Percentiles rank a stretch among this genome's conserved stretches.
Evolutionary conservation across 2,113 vertebrate species (phyloP).

Genomic region (Pseudopodoces humilis): DNA sequence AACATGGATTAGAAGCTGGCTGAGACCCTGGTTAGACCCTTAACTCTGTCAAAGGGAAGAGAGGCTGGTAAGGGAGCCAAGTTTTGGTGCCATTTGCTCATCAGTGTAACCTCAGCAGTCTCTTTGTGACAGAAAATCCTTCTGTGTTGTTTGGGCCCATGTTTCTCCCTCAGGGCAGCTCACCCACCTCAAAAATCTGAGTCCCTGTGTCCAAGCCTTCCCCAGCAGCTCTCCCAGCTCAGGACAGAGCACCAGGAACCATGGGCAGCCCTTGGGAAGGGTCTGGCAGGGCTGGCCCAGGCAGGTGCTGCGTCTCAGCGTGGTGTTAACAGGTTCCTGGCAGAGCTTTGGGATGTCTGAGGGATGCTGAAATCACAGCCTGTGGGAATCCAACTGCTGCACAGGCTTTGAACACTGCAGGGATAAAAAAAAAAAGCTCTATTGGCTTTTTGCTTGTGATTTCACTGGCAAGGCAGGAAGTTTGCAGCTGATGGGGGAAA

Average conservation of each 20-base stretch:
- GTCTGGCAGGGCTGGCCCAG: neutral
- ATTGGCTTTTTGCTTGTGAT: neutral
- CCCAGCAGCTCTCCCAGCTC: neutral
- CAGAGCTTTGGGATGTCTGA: neutral
- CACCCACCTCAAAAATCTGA: rapidly evolving
- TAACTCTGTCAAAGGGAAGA: neutral
- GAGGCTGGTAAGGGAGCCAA: neutral
- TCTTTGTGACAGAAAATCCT: neutral
- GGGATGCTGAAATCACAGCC: neutral
- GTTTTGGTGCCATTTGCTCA: neutral
- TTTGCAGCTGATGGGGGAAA: neutral
- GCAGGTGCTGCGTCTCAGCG: neutral
- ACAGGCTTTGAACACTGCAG: neutral
- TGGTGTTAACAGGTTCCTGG: neutral
- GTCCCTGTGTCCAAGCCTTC: neutral
- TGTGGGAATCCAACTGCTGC: neutral
- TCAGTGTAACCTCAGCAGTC: neutral
- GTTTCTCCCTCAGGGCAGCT: neutral
- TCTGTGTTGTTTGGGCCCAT: rapidly evolving
- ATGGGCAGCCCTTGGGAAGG: neutral
- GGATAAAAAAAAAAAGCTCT: neutral
- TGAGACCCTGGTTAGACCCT: neutral
- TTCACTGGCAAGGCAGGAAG: neutral
- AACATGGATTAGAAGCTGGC: neutral
- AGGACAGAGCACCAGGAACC: neutral